Conservation (phyloP, 2,797 vertebrate genomes). For the Melanotaenia parkinsoni region DNA sequence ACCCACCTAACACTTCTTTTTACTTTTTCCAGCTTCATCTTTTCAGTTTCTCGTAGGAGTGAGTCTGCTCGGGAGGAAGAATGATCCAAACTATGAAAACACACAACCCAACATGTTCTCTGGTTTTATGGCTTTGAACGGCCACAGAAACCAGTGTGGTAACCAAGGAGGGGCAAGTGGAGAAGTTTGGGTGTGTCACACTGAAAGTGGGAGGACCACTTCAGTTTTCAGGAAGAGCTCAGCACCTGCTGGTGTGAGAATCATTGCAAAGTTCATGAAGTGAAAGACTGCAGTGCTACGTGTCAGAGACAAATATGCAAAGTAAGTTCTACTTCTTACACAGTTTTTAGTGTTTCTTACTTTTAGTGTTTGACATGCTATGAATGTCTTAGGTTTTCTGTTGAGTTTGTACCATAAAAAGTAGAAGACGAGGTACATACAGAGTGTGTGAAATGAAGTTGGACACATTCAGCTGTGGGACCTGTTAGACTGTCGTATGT, state of each 20-base stretch:
- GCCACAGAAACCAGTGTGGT: neutral
- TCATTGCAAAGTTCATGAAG: conserved; percentile 24
- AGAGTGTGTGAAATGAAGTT: neutral
- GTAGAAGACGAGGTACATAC: neutral
- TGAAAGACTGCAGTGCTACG: neutral
- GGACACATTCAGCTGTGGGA: neutral
- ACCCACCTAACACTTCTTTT: neutral
- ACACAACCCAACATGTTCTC: neutral
- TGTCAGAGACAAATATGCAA: conserved; percentile 63
- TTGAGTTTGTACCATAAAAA: neutral
- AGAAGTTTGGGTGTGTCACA: conserved; percentile 44
- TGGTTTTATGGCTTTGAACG: neutral
- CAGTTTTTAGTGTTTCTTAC: neutral
- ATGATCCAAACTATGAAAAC: neutral
- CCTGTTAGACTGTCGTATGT: neutral
- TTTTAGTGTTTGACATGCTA: neutral
- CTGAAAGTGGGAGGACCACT: conserved; percentile 45
- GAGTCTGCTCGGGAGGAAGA: neutral
- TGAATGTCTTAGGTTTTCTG: neutral
- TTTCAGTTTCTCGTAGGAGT: neutral
- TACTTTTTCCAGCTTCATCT: neutral
- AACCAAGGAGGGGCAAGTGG: conserved; percentile 17
- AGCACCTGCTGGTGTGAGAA: conserved; percentile 29
- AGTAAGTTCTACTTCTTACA: conserved; percentile 55
- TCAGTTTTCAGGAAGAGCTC: conserved; percentile 59